Conservation (phyloP, 2,797 vertebrate species). For the Rhyacichthys aspro region DNA sequence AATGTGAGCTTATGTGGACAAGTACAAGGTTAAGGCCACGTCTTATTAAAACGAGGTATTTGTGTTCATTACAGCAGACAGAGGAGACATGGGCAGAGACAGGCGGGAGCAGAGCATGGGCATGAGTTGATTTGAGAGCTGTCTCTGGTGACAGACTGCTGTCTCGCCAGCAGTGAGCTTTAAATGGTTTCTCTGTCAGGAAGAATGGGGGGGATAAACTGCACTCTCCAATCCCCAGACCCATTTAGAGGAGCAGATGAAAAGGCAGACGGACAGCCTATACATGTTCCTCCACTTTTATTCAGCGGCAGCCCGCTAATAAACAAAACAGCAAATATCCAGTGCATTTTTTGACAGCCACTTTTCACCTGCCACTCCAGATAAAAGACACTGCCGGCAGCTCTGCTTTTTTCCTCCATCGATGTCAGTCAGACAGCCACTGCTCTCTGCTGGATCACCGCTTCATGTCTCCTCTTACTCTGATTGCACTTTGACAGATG, state of each 20-base stretch:
- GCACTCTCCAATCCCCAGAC: slow-evolving; percentile 78
- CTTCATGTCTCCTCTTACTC: slow-evolving; percentile 32
- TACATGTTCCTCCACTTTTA: slow-evolving; percentile 76
- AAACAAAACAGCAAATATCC: slow-evolving; percentile 81
- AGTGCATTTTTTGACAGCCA: slow-evolving; percentile 78
- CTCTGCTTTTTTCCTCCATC: slow-evolving; percentile 2
- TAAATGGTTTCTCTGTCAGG: slow-evolving; percentile 79
- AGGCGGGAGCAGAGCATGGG: slow-evolving; percentile 36
- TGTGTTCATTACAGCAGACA: slow-evolving; percentile 13
- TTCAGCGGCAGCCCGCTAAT: slow-evolving; percentile 69
- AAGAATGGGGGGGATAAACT: slow-evolving; percentile 76
- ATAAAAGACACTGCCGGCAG: slow-evolving; percentile 50
- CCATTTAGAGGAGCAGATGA: slow-evolving; percentile 79
- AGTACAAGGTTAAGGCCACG: background rate
- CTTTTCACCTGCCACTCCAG: slow-evolving; percentile 78
- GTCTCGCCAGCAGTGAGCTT: slow-evolving; percentile 59
- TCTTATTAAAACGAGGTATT: slow-evolving; percentile 11
- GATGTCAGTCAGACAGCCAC: slow-evolving; percentile 55
- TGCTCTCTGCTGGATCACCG: slow-evolving; percentile 20
- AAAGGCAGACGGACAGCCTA: slow-evolving; percentile 76
- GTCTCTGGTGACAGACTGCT: slow-evolving; percentile 74
- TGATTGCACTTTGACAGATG: slow-evolving; percentile 79
- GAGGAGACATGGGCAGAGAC: slow-evolving; percentile 19
- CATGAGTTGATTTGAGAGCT: slow-evolving; percentile 69
- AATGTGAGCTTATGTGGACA: background rate